These are phyloP conservation scores for Anarrhichthys ocellatus DNA, from an alignment of 2,113 vertebrate species.

Conservation along the genomic window DNA sequence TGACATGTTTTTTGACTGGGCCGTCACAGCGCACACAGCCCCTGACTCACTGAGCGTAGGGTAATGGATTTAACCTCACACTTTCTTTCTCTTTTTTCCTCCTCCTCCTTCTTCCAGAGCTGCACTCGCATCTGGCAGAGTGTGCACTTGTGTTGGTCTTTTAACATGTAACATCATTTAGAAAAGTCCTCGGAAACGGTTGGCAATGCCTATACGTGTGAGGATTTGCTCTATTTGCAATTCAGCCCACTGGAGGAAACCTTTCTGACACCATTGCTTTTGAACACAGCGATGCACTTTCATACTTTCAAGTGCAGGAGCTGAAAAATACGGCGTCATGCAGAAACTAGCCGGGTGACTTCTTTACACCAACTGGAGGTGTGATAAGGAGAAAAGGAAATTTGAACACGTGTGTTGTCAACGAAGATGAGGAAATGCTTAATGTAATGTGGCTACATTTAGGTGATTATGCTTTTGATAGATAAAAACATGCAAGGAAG, in stretches of 20 bases:
- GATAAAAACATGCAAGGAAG: conserved; percentile 39
- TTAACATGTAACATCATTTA: conserved; percentile 40
- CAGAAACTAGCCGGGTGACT: conserved; percentile 35
- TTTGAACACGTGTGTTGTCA: conserved; percentile 1
- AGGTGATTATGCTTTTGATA: conserved; percentile 31
- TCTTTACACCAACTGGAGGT: conserved; percentile 29
- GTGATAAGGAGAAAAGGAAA: conserved; percentile 34
- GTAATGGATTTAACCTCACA: conserved; percentile 51
- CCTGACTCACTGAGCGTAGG: conserved; percentile 21
- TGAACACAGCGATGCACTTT: conserved; percentile 53
- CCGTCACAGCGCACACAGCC: conserved; percentile 21
- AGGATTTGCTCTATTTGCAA: conserved; percentile 67
- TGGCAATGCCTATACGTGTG: conserved; percentile 45
- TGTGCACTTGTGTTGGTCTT: conserved; percentile 28
- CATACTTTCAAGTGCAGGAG: conserved; percentile 35
- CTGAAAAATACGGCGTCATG: conserved; percentile 46
- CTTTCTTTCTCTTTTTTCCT: background rate
- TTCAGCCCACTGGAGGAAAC: conserved; percentile 60
- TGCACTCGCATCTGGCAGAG: conserved; percentile 30
- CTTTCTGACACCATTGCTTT: conserved; percentile 59
- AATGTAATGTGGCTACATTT: background rate
- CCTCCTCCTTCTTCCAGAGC: background rate
- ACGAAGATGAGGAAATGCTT: conserved; percentile 22
- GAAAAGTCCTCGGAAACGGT: conserved; percentile 46
- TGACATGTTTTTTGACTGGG: conserved; percentile 54